These are phyloP conservation scores for Pavo muticus DNA, from an alignment of 2,113 vertebrate species.

Conservation along the genomic window DNA sequence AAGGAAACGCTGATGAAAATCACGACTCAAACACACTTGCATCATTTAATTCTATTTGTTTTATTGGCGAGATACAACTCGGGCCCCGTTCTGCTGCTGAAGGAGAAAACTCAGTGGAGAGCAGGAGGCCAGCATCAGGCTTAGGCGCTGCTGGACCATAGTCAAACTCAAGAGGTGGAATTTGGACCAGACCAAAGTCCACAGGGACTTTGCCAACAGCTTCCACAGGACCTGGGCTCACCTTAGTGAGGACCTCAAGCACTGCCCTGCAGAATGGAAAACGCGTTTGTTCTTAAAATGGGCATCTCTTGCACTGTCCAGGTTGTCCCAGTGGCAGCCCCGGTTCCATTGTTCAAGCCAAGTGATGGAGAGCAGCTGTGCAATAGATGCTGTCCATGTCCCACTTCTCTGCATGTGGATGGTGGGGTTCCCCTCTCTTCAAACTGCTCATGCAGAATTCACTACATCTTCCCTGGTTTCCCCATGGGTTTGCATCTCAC, in stretches of 20 bases:
- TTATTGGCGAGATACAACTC: constrained; percentile 16
- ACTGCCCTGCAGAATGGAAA: background rate
- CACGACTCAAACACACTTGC: constrained; percentile 54
- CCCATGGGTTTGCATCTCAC: constrained; percentile 40
- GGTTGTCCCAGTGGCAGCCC: background rate
- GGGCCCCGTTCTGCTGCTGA: background rate
- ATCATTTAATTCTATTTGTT: constrained; percentile 60
- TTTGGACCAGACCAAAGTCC: background rate
- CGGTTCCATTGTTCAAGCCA: background rate
- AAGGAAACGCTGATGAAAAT: constrained; percentile 68
- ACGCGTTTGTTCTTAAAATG: background rate
- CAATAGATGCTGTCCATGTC: background rate
- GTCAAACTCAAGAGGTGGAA: background rate
- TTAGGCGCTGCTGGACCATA: background rate
- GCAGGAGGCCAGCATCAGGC: background rate
- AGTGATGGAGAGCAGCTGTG: background rate
- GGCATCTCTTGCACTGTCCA: background rate
- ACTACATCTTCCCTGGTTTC: constrained; percentile 5
- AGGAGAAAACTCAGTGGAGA: background rate
- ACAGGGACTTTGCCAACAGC: background rate
- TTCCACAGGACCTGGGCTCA: background rate
- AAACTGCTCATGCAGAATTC: constrained; percentile 10
- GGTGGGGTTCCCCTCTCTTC: background rate
- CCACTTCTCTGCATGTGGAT: background rate
- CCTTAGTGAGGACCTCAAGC: background rate